Evolutionary conservation across 2,113 vertebrate species (phyloP).

Genomic region (Lamprotornis superbus): DNA sequence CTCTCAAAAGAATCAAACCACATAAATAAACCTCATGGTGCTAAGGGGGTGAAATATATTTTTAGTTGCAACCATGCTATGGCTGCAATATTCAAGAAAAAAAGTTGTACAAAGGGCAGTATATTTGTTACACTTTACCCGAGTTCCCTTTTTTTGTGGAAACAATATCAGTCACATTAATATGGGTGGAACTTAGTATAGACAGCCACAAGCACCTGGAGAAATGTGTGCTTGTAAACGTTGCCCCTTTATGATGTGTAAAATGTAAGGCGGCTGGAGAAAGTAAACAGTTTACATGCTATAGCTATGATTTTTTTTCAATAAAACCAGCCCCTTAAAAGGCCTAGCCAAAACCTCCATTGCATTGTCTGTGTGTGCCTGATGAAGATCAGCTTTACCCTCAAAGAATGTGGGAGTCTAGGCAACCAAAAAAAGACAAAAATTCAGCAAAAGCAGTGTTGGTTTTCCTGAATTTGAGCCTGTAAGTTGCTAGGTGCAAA

Average conservation of each 20-base stretch:
- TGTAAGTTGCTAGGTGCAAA: background rate
- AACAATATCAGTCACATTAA: background rate
- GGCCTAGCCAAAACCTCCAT: background rate
- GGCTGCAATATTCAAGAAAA: background rate
- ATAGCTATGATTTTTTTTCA: background rate
- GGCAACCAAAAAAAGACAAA: background rate
- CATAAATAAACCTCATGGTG: background rate
- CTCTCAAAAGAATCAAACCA: background rate
- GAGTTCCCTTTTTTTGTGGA: background rate
- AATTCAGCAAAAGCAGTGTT: background rate
- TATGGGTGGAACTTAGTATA: background rate
- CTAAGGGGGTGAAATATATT: background rate
- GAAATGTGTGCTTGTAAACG: background rate
- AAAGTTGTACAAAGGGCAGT: background rate
- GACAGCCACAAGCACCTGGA: background rate
- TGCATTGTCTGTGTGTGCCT: background rate
- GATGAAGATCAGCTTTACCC: background rate
- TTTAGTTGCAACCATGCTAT: background rate
- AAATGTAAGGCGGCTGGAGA: background rate
- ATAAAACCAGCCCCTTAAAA: background rate
- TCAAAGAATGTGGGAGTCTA: background rate
- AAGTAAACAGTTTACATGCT: background rate
- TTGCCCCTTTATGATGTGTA: background rate
- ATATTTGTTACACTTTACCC: background rate
- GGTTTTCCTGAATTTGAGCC: background rate